Conservation (phyloP, 2,797 vertebrate genomes). For the Champsocephalus gunnari region DNA sequence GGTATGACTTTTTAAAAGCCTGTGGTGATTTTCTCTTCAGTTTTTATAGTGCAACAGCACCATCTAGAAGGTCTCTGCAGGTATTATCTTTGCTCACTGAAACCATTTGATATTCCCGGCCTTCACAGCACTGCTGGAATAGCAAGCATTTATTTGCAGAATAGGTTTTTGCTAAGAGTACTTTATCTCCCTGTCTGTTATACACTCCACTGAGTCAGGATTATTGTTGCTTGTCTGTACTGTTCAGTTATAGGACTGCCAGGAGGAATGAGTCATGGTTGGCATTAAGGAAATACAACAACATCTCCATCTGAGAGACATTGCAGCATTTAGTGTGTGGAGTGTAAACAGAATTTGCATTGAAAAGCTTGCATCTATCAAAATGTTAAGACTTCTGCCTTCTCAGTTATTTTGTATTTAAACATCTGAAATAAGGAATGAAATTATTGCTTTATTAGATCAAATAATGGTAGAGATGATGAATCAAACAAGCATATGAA, state of each 20-base stretch:
- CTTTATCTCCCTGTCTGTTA: constrained; percentile 62
- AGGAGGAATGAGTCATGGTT: constrained; percentile 46
- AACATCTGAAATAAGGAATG: no score
- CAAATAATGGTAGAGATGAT: no score
- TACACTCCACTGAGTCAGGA: constrained; percentile 43
- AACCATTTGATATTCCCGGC: constrained; percentile 44
- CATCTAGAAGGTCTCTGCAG: constrained; percentile 66
- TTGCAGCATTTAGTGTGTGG: constrained; percentile 27
- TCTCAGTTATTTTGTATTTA: no score
- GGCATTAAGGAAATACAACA: constrained; percentile 47
- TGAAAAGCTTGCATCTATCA: constrained; percentile 19
- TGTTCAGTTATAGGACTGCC: constrained; percentile 25
- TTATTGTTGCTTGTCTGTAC: constrained; percentile 56
- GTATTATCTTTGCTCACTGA: constrained; percentile 17
- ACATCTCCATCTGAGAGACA: constrained; percentile 39
- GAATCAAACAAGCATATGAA: no score
- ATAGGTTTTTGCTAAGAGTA: constrained; percentile 49
- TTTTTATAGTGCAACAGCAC: constrained; percentile 69
- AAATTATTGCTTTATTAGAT: no score
- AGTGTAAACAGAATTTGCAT: constrained; percentile 46
- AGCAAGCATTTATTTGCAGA: constrained; percentile 67
- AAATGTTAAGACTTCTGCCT: background rate
- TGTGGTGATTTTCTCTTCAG: constrained; percentile 17
- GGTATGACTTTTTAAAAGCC: constrained; percentile 60
- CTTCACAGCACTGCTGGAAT: constrained; percentile 43